Base-by-base conservation (phyloP, 2,888 invertebrate species). In the Dascillus cervinus region DNA sequence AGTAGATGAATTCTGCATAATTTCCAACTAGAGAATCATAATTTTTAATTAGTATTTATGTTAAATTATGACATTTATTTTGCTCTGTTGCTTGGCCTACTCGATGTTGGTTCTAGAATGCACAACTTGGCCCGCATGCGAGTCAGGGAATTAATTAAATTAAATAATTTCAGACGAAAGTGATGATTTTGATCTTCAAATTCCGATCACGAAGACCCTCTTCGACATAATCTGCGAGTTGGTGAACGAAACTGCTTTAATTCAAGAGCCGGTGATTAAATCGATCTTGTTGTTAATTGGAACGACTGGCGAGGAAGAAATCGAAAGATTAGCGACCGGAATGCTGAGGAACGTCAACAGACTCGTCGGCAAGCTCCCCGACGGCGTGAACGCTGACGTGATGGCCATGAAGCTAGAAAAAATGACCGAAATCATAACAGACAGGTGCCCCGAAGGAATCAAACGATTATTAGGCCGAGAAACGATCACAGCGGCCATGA, bases 261-360 rank as follows among this genome's bases (percentile, higher is more conserved):
- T 65, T 12, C 69, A 69, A 45, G 71, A 71, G 54, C 64, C 68
- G 1, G 60, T 71, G n/a, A 53, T 71, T 4, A 65, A 67, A 53
- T 64, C 63, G 34, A 44, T 64, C 5, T 55, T 71, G 41, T 47
- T 70, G 20, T 45, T 65, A 2, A 49, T 66, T 29, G 71, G 71
- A 13, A 60, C 56, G 30, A 46, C 58, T 11, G 57, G 63, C 6
- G 71, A 72, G 43, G 46, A 59, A 26, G 32, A 37, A 8, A 27
- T 55, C 12, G 43, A 32, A 4, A 28, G 43, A 12, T 26, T 34
- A 1, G 39, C 47, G 1, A 39, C 43, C 11, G 40, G 37, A 26
- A 12, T 47, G 2, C 24, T 49, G 2, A 40, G 44, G 17, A 41
- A 36, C 15, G 43, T 58, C 3, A 56, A 57, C 20, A 41, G 40